Conservation (phyloP, 2,113 vertebrate species). For the Xiphophorus hellerii region DNA sequence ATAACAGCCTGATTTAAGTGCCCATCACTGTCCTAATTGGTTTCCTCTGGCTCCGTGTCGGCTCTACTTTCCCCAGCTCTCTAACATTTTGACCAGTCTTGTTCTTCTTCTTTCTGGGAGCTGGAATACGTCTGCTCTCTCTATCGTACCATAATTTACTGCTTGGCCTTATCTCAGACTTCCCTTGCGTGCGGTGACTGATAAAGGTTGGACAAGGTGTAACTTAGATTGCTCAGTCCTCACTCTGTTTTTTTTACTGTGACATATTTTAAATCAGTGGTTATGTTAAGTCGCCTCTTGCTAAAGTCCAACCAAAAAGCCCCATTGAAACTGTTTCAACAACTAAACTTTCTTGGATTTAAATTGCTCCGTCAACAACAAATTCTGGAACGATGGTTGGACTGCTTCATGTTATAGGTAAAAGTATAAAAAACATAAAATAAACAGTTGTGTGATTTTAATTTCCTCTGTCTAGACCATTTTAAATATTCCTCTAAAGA, state of each 20-base stretch:
- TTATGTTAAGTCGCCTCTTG: background rate
- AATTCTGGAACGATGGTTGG: background rate
- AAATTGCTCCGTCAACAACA: background rate
- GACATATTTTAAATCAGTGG: background rate
- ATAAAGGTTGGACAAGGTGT: slow-evolving; percentile 26
- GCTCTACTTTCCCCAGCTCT: slow-evolving; percentile 47
- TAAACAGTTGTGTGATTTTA: background rate
- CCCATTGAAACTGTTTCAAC: background rate
- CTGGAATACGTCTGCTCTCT: slow-evolving; percentile 6
- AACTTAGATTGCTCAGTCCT: slow-evolving; percentile 35
- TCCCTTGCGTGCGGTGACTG: background rate
- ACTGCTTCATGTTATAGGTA: background rate
- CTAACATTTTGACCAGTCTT: slow-evolving; percentile 31
- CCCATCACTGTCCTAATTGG: slow-evolving; percentile 69
- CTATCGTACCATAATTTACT: slow-evolving; percentile 10
- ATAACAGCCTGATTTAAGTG: slow-evolving; percentile 68
- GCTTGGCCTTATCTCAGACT: slow-evolving; percentile 1
- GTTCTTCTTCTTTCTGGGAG: slow-evolving; percentile 7
- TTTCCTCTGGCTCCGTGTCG: slow-evolving; percentile 61
- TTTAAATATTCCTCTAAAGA: background rate
- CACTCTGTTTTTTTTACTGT: background rate
- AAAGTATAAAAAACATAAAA: background rate
- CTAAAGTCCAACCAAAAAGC: background rate
- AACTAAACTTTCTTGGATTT: background rate
- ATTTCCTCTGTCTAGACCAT: background rate